Evolutionary conservation across 2,797 vertebrate genomes (phyloP), one percentile per base, ranked within the genome.

Genomic region (Nyctibius grandis): DNA sequence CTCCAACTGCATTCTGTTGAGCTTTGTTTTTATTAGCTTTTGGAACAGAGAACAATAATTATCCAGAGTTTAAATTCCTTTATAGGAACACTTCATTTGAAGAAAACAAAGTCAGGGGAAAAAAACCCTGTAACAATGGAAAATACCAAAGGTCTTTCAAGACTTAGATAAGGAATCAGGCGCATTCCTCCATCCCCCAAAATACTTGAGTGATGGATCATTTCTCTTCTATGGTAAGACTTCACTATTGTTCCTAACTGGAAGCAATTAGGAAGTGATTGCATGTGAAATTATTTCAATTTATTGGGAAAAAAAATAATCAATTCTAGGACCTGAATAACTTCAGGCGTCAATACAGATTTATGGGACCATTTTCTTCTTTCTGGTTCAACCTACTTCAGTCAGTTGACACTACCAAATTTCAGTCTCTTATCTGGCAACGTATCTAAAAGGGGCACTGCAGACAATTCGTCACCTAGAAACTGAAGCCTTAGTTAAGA

Each of bases 1-100:
- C 72, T 93, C 59, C 5, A 97, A 93, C 18, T 83, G 54, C 80
- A 91, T 70, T 92, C 60, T 91, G 85, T 94, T 88, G 92, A 96
- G 47, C 67, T 96, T 94, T 97, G 85, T 93, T 97, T 97, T 97
- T 94, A 96, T 83, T 97, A 97, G 96, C 72, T 88, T 96, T 95
- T 92, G 95, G 92, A 97, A 96, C 36, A 92, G 44, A 93, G 74
- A 96, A 96, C 90, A 96, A 80, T 92, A 94, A 96, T 85, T 93
- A 95, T 40, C 75, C 57, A 85, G 22, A 80, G 65, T 87, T 96
- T 93, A 95, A 97, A 97, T 96, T 94, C 75, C 88, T 95, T 94
- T 97, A 96, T 78, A 89, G 84, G 96, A 97, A 96, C 80, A 97
- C 97, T 69, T 95, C 79, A 93, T 96, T 96, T 94, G 87, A 72